phyloP scores from a whole-genome alignment of 2,888 invertebrate genomes.

The Leptopilina drosophilae region DNA sequence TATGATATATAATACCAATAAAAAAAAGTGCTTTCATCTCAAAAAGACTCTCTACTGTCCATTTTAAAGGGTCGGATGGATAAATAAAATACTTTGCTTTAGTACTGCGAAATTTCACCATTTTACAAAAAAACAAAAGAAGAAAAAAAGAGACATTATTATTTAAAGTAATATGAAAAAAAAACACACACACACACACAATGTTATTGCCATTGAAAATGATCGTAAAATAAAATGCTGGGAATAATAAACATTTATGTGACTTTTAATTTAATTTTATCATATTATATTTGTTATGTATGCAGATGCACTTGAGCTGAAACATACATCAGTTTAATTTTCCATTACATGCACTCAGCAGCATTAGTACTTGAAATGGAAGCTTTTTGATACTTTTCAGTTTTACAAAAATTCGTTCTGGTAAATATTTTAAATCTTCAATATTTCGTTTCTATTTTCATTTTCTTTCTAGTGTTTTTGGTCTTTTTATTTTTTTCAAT shows the following conservation, averaged over 20 bases:
- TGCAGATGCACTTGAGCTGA: background rate
- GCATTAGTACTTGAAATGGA: background rate
- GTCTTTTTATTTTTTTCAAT: too few relatives aligned
- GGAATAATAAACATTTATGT: too few relatives aligned
- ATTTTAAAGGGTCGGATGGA: too few relatives aligned
- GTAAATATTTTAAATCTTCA: too few relatives aligned
- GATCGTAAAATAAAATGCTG: too few relatives aligned
- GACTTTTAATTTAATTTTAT: background rate
- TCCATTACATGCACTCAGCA: background rate
- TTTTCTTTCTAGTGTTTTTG: too few relatives aligned
- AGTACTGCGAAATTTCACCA: background rate
- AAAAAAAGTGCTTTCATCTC: slow-evolving; percentile 5
- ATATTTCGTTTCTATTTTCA: too few relatives aligned
- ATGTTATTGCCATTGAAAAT: too few relatives aligned
- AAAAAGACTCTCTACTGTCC: background rate
- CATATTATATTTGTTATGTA: background rate
- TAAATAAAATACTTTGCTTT: background rate
- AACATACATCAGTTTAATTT: background rate
- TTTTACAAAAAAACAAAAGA: too few relatives aligned
- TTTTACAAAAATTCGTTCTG: background rate
- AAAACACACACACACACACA: too few relatives aligned
- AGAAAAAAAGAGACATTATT: too few relatives aligned
- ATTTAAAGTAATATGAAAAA: too few relatives aligned
- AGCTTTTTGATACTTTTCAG: background rate
- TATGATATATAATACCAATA: background rate